These are phyloP conservation scores for Bathynomus jamesi DNA, from an alignment of 1,140 invertebrate genomes.

Conservation along the genomic window DNA sequence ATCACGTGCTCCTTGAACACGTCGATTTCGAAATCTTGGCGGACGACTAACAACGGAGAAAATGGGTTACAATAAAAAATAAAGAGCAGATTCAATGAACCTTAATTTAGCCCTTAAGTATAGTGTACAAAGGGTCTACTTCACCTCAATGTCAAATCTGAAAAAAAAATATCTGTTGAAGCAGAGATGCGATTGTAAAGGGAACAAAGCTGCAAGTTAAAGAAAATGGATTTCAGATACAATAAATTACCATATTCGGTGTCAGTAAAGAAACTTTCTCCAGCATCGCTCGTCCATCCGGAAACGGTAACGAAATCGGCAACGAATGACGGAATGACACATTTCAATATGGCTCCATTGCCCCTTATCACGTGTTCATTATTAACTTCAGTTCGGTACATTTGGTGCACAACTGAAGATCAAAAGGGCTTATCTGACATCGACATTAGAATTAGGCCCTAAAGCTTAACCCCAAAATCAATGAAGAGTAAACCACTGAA, in stretches of 20 bases:
- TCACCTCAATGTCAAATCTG: too few species aligned
- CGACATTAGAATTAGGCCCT: too few species aligned
- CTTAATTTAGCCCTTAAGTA: too few species aligned
- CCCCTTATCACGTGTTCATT: slow-evolving; percentile 46
- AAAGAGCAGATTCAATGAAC: background rate
- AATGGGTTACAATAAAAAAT: background rate
- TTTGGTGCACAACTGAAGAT: slow-evolving; percentile 71
- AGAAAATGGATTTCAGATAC: too few species aligned
- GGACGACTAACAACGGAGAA: slow-evolving; percentile 56
- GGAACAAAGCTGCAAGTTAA: too few species aligned
- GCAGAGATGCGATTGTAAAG: too few species aligned
- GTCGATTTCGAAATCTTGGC: slow-evolving; percentile 69
- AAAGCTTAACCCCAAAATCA: too few species aligned
- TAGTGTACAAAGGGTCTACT: too few species aligned
- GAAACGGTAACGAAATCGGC: slow-evolving; percentile 45
- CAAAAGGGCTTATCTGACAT: slow-evolving; percentile 42
- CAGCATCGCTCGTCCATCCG: slow-evolving; percentile 56
- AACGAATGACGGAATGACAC: slow-evolving; percentile 46
- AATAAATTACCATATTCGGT: slow-evolving; percentile 16
- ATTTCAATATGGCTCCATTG: slow-evolving; percentile 47
- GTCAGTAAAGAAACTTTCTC: slow-evolving; percentile 40
- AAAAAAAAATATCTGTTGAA: too few species aligned
- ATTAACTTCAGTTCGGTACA: slow-evolving; percentile 56
- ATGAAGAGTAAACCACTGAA: background rate
- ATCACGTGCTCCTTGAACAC: slow-evolving; percentile 80